Conservation (phyloP, 2,797 vertebrate species). For the Ctenopoma multispine region DNA sequence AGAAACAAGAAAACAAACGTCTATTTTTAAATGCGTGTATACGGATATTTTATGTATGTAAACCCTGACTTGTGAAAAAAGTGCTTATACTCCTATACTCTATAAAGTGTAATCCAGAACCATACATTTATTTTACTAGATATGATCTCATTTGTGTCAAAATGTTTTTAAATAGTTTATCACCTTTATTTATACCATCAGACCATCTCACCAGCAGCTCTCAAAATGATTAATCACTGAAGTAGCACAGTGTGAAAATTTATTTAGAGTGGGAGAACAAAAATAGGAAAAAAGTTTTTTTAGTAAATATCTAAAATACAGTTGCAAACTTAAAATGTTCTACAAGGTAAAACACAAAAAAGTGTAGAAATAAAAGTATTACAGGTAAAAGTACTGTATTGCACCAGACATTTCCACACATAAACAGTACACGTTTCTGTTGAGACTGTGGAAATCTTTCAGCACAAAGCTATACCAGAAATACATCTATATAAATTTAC, state of each 20-base stretch:
- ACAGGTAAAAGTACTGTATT: background rate
- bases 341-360: background rate
- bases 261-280: background rate
- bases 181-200: background rate
- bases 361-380: background rate
- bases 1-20: conserved; percentile 25
- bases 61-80: background rate
- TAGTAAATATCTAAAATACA: background rate
- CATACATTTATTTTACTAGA: background rate
- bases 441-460: background rate
- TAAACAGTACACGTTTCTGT: background rate
- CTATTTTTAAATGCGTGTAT: background rate
- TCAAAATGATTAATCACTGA: background rate
- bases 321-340: background rate
- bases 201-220: background rate
- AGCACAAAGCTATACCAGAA: background rate
- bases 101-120: background rate
- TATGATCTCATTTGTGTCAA: background rate
- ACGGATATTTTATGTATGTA: background rate
- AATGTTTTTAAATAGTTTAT: background rate
- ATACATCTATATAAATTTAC: background rate
- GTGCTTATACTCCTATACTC: background rate
- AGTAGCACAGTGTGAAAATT: background rate
- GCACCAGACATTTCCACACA: background rate
- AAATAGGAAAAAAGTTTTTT: background rate